Evolutionary conservation across 2,888 invertebrate species (phyloP).

Genomic region (Lordiphosa andalusiaca): DNA sequence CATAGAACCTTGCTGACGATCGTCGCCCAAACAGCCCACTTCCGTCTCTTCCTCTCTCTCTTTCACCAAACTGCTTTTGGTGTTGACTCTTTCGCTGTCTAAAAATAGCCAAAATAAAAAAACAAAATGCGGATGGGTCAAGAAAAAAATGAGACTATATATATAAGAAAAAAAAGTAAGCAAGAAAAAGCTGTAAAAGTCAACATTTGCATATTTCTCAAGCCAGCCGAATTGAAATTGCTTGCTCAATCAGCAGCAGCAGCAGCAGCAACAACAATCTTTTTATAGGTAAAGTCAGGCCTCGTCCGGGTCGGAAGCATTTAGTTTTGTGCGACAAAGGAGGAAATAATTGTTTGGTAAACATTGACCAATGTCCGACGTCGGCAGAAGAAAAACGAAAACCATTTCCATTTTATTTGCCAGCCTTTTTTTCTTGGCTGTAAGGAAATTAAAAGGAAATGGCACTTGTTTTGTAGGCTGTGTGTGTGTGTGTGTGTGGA

Average conservation of each 20-base stretch:
- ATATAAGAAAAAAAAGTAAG: neutral
- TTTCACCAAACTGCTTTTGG: neutral
- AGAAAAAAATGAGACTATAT: neutral
- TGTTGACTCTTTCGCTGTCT: neutral
- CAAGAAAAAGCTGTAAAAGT: constrained; percentile 4
- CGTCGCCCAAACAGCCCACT: neutral
- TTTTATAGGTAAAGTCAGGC: constrained; percentile 10
- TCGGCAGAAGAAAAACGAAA: constrained; percentile 33
- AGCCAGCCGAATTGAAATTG: constrained; percentile 11
- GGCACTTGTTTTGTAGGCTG: constrained; percentile 51
- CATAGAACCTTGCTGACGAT: constrained; percentile 79
- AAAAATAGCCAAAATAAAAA: constrained; percentile 12
- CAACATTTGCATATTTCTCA: constrained; percentile 31
- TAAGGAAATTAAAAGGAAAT: constrained; percentile 72
- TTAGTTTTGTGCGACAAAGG: constrained; percentile 57
- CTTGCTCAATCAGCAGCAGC: constrained; percentile 18
- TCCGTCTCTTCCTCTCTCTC: constrained; percentile 11
- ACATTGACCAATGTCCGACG: constrained; percentile 58
- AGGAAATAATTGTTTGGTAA: constrained; percentile 64
- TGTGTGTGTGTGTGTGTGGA: constrained; percentile 1
- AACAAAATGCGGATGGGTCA: neutral
- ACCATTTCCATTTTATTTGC: constrained; percentile 36
- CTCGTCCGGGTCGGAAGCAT: constrained; percentile 41
- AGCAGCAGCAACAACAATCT: constrained; percentile 7
- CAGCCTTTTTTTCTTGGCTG: constrained; percentile 22